These are phyloP conservation scores for Montipora foliosa DNA, from an alignment of 64 coral and sea anemone genomes.

Conservation along the genomic window DNA sequence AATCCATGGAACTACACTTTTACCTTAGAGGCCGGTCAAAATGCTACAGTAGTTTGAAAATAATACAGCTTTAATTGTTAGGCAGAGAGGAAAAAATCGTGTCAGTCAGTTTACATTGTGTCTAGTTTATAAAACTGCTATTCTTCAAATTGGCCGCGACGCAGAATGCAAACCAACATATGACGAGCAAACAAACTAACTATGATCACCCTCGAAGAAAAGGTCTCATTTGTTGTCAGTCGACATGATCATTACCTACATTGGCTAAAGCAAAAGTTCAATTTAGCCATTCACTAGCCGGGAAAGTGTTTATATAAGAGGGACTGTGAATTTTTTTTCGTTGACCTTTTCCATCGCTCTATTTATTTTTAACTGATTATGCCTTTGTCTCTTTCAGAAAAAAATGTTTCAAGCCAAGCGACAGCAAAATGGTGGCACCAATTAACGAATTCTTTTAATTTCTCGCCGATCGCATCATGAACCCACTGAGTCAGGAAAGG, in stretches of 20 bases:
- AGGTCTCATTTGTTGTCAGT: not conserved
- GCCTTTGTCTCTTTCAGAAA: no score
- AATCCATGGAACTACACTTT: not conserved
- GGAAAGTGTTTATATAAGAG: no score
- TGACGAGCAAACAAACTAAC: slow-evolving; percentile 18
- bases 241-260: not conserved
- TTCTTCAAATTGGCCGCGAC: not conserved
- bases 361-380: no score
- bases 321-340: no score
- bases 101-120: slow-evolving; percentile 4
- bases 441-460: no score
- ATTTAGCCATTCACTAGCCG: no score
- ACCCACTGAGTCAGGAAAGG: no score
- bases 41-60: slow-evolving; percentile 1
- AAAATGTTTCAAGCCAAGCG: no score
- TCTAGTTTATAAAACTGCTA: not conserved
- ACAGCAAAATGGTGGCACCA: no score
- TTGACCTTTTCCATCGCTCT: no score
- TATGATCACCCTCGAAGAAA: not conserved
- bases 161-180: not conserved
- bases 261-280: not conserved
- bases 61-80: slow-evolving; percentile 10
- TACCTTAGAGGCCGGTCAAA: slow-evolving; percentile 6
- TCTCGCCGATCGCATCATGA: no score
- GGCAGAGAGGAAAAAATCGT: not conserved